Base-by-base conservation (phyloP, 2,113 vertebrate genomes). In the Sisor rabdophorus region DNA sequence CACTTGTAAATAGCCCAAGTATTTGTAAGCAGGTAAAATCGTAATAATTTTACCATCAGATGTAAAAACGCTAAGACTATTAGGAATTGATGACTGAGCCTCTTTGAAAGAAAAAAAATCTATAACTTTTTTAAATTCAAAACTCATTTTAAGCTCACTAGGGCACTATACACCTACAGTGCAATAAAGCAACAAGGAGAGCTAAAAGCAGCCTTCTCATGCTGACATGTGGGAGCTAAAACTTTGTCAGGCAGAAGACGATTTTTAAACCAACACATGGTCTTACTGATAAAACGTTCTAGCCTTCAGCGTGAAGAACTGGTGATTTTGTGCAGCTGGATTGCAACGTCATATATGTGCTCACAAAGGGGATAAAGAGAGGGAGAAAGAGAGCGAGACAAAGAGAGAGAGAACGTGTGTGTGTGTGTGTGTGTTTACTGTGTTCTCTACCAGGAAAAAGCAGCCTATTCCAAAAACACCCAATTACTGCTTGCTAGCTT, bases 401-500 rank as follows among this genome's bases (percentile, higher is more conserved):
- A 9, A 44, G 40, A 44, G 40, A 44, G 9, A 44, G 40, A 44
- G 24, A 63, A 47, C 72, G 44, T 75, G 54, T 30, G 61, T 47
- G 63, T 59, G 64, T 56, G 22, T 44, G n/a, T 28, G 28, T 55
- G 60, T 75, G 73, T 73, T 26, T 40, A 77, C 56, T 61, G 47
- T 53, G 76, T 10, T 77, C 67, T 44, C 40, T 76, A 60, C 28
- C 47, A 68, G 71, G 67, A 26, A 77, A 56, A 79, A 75, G 69
- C 72, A 52, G 48, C 65, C 44, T 50, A 53, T 71, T 78, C 69
- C 50, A 73, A 78, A 44, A 71, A 61, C 28, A 28, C 22, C 65
- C 75, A 74, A 79, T 78, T 80, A 77, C 79, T 76, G 80, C 71
- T 74, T 19, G 36, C n/a, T 73, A 70, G 73, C 77, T 79, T 75